These are phyloP conservation scores for Perodicticus potto DNA, from an alignment of 2,797 vertebrate genomes.

Conservation along the genomic window DNA sequence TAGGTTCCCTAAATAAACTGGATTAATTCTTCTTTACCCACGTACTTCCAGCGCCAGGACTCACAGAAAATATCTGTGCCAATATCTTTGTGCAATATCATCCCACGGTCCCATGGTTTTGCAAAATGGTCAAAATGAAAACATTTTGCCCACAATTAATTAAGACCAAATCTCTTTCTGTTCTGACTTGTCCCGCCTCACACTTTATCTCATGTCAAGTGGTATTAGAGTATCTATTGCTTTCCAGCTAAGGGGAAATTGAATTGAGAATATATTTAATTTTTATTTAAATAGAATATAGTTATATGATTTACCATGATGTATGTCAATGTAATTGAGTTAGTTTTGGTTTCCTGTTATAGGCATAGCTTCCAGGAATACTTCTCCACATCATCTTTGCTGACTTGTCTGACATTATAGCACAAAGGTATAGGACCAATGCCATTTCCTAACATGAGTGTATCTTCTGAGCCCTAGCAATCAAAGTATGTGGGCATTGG, in stretches of 20 bases:
- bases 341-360: conserved; percentile 10
- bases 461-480: not conserved
- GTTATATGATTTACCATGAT: conserved; percentile 20
- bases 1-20: not conserved
- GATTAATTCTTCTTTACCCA: not conserved
- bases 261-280: conserved; percentile 46
- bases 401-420: not conserved
- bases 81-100: not conserved
- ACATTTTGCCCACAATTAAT: not conserved
- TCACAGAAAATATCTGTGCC: not conserved
- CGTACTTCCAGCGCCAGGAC: not conserved
- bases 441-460: not conserved
- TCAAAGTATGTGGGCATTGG: not conserved
- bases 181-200: not conserved
- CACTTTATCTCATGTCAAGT: not conserved
- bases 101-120: not conserved
- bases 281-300: conserved; percentile 42
- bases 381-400: not conserved
- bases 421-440: not conserved
- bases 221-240: not conserved
- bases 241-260: conserved; percentile 22
- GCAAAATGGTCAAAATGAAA: not conserved
- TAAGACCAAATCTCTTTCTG: not conserved
- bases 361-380: conserved; percentile 3
- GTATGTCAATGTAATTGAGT: conserved; percentile 27